phyloP scores from a whole-genome alignment of 2,888 invertebrate genomes.

The Dasypolia templi region DNA sequence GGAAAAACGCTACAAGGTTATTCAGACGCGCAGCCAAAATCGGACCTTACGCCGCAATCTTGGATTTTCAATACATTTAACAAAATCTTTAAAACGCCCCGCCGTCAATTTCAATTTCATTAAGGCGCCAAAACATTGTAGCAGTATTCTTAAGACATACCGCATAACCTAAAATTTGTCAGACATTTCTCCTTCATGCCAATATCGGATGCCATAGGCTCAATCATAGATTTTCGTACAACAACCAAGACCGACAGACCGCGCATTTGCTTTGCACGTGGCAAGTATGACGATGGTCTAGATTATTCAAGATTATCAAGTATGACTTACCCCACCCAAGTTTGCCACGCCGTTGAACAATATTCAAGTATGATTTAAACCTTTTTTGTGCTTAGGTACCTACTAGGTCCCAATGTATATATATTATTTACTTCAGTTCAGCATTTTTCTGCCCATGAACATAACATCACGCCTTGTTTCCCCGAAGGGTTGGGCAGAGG shows the following conservation, averaged over 20 bases:
- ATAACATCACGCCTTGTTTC: no score
- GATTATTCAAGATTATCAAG: conserved; percentile 30
- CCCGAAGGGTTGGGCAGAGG: no score
- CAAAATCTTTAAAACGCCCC: not conserved
- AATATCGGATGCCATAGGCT: not conserved
- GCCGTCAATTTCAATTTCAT: not conserved
- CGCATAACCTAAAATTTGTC: not conserved
- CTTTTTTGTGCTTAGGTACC: not conserved
- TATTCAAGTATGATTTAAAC: conserved; percentile 5
- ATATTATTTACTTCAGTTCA: conserved; percentile 7
- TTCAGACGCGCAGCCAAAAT: not conserved
- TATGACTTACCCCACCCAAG: not conserved
- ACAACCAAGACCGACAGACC: not conserved
- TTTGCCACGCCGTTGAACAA: not conserved
- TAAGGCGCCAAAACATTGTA: not conserved
- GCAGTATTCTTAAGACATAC: not conserved
- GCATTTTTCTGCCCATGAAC: conserved; percentile 25
- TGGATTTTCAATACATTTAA: not conserved
- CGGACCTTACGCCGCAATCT: not conserved
- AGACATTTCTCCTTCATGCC: not conserved
- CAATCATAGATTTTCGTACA: not conserved
- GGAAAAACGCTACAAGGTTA: not conserved
- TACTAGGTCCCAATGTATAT: not conserved
- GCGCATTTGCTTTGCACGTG: conserved; percentile 6
- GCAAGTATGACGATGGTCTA: conserved; percentile 13